Conservation (phyloP, 2,888 invertebrate genomes). For the Acleris sparsana region DNA sequence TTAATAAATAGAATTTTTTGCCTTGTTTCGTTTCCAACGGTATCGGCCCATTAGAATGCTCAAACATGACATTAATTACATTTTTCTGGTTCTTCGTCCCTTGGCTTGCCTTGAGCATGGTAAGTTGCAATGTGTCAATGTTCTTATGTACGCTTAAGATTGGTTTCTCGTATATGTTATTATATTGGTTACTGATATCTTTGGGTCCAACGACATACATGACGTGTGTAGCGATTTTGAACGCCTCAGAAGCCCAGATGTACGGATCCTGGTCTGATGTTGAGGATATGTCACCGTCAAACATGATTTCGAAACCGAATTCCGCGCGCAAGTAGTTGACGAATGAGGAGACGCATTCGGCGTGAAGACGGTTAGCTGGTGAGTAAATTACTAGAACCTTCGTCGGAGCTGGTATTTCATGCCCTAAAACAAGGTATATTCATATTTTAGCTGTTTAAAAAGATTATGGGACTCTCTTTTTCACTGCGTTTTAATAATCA, state of each 20-base stretch:
- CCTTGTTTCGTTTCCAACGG: conserved; percentile 65
- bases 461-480: not conserved
- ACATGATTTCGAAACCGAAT: conserved; percentile 70
- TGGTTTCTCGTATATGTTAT: conserved; percentile 72
- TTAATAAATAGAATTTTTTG: conserved; percentile 61
- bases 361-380: conserved; percentile 65
- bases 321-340: conserved; percentile 66
- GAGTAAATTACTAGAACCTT: conserved; percentile 72
- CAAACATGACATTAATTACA: conserved; percentile 67
- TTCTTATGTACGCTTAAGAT: conserved; percentile 64
- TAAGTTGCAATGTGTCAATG: conserved; percentile 61
- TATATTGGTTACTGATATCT: conserved; percentile 59
- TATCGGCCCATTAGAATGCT: conserved; percentile 65
- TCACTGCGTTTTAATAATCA: too few species aligned
- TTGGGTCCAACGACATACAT: conserved; percentile 70
- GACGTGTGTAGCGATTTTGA: conserved; percentile 61
- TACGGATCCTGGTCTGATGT: conserved; percentile 69
- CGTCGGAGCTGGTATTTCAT: conserved; percentile 67
- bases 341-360: conserved; percentile 69
- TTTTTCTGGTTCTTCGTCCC: conserved; percentile 55
- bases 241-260: conserved; percentile 70
- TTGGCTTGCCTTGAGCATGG: conserved; percentile 56
- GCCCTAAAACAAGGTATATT: conserved; percentile 46
- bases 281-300: conserved; percentile 65
- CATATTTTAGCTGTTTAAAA: not conserved